Conservation (phyloP, 2,113 vertebrate species). For the Syngnathoides biaculeatus region DNA sequence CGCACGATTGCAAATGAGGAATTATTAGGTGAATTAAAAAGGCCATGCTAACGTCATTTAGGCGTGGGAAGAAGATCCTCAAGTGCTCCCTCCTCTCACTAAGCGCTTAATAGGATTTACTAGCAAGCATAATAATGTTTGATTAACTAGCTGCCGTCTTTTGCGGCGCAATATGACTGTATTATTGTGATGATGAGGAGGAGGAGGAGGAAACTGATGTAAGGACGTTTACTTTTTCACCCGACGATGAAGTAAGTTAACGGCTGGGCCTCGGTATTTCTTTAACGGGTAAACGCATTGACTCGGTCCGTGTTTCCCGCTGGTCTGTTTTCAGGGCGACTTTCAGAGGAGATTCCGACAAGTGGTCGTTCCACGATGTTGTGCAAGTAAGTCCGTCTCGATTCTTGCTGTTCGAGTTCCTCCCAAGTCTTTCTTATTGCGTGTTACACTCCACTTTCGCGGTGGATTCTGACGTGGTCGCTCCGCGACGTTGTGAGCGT, state of each 20-base stretch:
- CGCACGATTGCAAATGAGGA: constrained; percentile 53
- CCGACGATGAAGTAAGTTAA: not conserved
- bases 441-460: no score
- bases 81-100: constrained; percentile 53
- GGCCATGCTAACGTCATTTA: constrained; percentile 57
- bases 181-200: constrained; percentile 11
- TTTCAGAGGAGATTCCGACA: no score
- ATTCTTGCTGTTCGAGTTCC: no score
- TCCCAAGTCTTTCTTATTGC: no score
- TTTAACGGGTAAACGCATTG: not conserved
- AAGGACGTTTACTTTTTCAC: constrained; percentile 35
- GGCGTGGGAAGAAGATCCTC: constrained; percentile 63
- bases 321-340: no score
- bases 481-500: no score
- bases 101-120: constrained; percentile 58
- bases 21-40: constrained; percentile 66
- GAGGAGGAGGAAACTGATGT: no score
- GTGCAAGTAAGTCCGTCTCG: no score
- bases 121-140: constrained; percentile 62
- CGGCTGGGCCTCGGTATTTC: not conserved
- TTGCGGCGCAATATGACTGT: not conserved
- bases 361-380: no score
- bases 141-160: constrained; percentile 41
- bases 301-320: no score
- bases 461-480: no score